Evolutionary conservation across 1,140 invertebrate species (phyloP), one percentile per base, ranked within the genome.

Genomic region (Metopolophium dirhodum): DNA sequence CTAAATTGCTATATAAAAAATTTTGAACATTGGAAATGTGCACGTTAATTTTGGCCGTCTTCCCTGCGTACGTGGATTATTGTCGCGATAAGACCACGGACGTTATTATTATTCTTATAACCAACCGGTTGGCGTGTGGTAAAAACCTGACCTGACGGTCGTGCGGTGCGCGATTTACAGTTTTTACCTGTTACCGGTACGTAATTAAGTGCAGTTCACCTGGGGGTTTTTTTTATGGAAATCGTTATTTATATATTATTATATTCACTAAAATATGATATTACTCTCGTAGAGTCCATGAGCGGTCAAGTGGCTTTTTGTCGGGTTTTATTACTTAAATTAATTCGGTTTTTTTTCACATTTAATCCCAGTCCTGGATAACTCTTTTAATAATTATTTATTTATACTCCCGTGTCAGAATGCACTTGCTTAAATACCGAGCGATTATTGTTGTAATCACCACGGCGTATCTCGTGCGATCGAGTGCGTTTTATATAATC

Each of bases 211-310:
- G 41, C 83, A 41, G 41, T 85, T 85, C 37, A 41, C 37, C 83
- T 41, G 23, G 23, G 83, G 83, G 22, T 85, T 85, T 85, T 41
- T 41, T 41, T 45, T 85, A 45, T 85, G 41, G 23, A 45, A 85
- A 85, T 85, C 37, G 23, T 85, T 85, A 85, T 85, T 85, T 85
- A 77, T 77, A n/a, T 77, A 77, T 77, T 77, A n/a, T 41, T 82
- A 82, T 35, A 85, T 45, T 26, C 77, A 83, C 23, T 85, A 26
- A 30, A 26, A 41, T 26, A 41, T 37, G 2, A 26, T 41, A 11
- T 30, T 26, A 26, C 23, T 0, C 37, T 77, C 9, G 23, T 30
- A 41, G 37, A 47, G 45, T 54, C 22, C 3, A 54, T 54, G 9
- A 20, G 11, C 22, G 22, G 37, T 37, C 37, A 2, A 22, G 37